Conservation (phyloP, 2,888 invertebrate genomes). For the Drosophila atroscutellata region DNA sequence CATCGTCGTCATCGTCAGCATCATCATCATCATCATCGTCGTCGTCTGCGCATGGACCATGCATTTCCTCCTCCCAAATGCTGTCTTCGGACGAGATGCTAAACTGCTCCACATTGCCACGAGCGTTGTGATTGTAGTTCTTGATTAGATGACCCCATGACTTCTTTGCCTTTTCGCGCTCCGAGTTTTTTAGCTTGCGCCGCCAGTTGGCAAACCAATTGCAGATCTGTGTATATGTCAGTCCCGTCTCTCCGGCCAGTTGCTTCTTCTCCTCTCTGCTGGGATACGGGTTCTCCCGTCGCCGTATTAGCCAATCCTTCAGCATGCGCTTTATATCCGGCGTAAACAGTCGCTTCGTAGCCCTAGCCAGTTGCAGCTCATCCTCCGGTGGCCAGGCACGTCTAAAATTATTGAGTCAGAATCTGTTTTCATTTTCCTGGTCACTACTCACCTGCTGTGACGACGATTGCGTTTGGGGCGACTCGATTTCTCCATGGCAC, state of each 20-base stretch:
- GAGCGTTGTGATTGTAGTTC: slow-evolving; percentile 90
- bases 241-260: slow-evolving; percentile 90
- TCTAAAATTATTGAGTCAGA: slow-evolving; percentile 55
- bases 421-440: not conserved
- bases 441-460: slow-evolving; percentile 87
- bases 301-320: slow-evolving; percentile 91
- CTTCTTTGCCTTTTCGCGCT: slow-evolving; percentile 88
- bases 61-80: slow-evolving; percentile 89
- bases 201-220: slow-evolving; percentile 95
- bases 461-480: slow-evolving; percentile 90
- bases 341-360: slow-evolving; percentile 90
- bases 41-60: slow-evolving; percentile 62
- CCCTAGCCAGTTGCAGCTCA: slow-evolving; percentile 87
- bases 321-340: slow-evolving; percentile 92
- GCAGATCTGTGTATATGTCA: slow-evolving; percentile 91
- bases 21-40: slow-evolving; percentile 62
- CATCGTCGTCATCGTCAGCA: slow-evolving; percentile 60
- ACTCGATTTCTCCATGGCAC: slow-evolving; percentile 64
- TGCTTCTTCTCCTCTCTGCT: slow-evolving; percentile 91
- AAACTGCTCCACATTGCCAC: slow-evolving; percentile 92
- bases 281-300: slow-evolving; percentile 92
- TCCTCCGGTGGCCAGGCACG: slow-evolving; percentile 84
- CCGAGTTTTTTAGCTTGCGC: slow-evolving; percentile 91
- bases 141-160: slow-evolving; percentile 90
- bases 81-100: slow-evolving; percentile 92